Evolutionary conservation across 2,113 vertebrate genomes (phyloP).

Genomic region (Petrocephalus microphthalmus): DNA sequence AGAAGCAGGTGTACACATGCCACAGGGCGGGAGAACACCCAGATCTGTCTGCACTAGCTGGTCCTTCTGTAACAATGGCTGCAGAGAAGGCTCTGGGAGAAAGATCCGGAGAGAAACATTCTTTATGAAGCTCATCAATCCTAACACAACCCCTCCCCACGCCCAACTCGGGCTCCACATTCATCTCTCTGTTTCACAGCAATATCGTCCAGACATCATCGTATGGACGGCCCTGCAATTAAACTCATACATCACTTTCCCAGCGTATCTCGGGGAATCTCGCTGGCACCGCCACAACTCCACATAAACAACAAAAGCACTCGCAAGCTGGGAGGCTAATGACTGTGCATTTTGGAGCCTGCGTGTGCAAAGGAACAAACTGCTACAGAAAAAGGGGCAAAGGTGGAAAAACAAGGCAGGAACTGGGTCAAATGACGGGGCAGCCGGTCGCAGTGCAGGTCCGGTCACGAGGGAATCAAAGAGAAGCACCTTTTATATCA

Average conservation of each 20-base stretch:
- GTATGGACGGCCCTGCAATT: neutral
- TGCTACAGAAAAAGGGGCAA: neutral
- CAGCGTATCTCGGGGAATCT: neutral
- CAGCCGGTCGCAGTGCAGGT: neutral
- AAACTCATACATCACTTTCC: constrained; percentile 13
- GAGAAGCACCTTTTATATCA: neutral
- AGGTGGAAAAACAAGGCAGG: neutral
- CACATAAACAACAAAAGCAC: neutral
- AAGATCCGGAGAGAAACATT: neutral
- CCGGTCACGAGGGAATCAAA: neutral
- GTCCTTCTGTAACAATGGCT: too few species aligned
- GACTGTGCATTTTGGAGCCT: neutral
- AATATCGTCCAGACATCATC: neutral
- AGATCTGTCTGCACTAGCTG: neutral
- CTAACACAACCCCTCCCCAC: neutral
- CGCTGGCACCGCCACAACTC: neutral
- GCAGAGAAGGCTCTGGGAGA: neutral
- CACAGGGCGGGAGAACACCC: neutral
- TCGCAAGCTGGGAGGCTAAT: neutral
- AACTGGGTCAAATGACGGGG: neutral
- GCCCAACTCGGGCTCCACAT: neutral
- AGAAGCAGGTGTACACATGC: neutral
- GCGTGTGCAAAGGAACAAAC: neutral
- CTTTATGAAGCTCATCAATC: neutral
- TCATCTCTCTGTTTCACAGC: neutral